Conservation (phyloP, 2,888 invertebrate genomes). For the Taphrorychus bicolor region DNA sequence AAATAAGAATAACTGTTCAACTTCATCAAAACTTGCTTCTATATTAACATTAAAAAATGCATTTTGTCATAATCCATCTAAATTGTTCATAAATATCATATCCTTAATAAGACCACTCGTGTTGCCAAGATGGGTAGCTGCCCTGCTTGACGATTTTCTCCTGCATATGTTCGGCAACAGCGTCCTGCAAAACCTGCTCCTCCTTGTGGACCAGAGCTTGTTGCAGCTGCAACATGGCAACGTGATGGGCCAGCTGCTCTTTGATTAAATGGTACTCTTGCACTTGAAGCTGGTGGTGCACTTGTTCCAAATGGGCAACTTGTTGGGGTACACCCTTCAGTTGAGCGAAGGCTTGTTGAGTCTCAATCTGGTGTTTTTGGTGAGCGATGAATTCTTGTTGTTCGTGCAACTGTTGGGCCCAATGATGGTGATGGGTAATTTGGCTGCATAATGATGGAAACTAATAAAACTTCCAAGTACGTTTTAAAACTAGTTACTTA, state of each 20-base stretch:
- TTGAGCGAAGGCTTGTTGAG: background rate
- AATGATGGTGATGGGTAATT: conserved; percentile 27
- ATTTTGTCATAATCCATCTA: background rate
- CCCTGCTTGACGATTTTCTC: background rate
- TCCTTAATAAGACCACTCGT: background rate
- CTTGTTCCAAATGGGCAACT: conserved; percentile 5
- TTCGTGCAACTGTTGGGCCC: conserved; percentile 21
- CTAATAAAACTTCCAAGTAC: background rate
- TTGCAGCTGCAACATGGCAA: conserved; percentile 20
- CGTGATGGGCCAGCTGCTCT: conserved; percentile 21
- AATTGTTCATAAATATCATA: background rate
- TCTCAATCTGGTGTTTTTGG: conserved; percentile 19
- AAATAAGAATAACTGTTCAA: background rate
- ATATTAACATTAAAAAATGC: background rate
- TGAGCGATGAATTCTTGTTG: conserved; percentile 21
- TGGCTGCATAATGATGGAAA: conserved; percentile 4
- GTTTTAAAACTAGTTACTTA: background rate
- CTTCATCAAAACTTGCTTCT: background rate
- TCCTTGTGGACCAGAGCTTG: conserved; percentile 11
- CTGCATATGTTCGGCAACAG: conserved; percentile 8
- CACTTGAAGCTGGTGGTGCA: conserved; percentile 3
- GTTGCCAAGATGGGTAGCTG: background rate
- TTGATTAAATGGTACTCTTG: conserved; percentile 15
- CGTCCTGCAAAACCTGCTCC: conserved; percentile 14
- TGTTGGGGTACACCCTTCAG: background rate